Base-by-base conservation (phyloP, 2,113 vertebrate species). In the Lycaon pictus region DNA sequence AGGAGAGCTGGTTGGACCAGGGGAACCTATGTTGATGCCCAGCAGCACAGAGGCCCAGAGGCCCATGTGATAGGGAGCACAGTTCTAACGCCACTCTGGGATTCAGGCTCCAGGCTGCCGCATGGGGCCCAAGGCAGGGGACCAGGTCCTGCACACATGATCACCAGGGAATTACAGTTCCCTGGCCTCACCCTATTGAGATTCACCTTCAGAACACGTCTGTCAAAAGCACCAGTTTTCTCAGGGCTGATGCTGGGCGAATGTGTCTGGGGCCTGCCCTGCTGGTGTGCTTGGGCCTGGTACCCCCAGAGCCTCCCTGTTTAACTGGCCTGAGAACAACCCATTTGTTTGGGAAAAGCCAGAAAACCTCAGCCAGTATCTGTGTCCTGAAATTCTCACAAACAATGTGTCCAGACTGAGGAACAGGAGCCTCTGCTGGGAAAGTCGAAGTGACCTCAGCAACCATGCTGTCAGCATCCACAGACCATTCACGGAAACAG, bases 291-390 rank as follows among this genome's bases (percentile, higher is more conserved):
- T 16, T 2, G 7, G 15, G 13, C 13, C 43, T n/a, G 51, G 58
- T 0, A 58, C 29, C 48, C 32, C 29, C 55, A 37, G 0, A 1
- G 25, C 58, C 15, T 88, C 19, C 37, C 48, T 89, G 19, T 23
- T 53, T 84, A 65, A 60, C 2, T 22, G 79, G 53, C 32, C 16
- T 23, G 22, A 96, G 58, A 88, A 56, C 3, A 32, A 17, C 7
- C 16, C 3, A 13, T 58, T 83, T 58, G 43, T 77, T 83, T 84
- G 85, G 69, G 32, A 83, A 93, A 88, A 93, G 35, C 16, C 90
- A 72, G 55, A 83, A 83, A 69, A 29, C 16, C 69, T 69, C 53
- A 76, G 25, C 19, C 20, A 83, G 25, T 55, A 43, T 48, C 82
- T 89, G 76, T 37, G 23, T 90, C 69, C 32, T 29, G 60, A 77